phyloP scores from a whole-genome alignment of 2,888 invertebrate species.

The Mimachlamys varia region DNA sequence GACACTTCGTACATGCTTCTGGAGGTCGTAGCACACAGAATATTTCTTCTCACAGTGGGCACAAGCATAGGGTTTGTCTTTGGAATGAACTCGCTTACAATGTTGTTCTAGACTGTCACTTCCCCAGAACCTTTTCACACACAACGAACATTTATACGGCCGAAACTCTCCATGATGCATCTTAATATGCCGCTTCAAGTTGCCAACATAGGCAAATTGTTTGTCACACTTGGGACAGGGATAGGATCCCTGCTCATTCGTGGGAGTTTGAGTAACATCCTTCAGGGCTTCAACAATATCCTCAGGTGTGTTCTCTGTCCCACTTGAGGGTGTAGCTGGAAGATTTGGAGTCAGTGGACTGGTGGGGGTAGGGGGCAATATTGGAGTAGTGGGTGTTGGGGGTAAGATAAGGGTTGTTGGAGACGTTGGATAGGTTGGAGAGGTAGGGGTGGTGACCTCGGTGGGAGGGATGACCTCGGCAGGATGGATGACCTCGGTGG shows the following conservation, averaged over 20 bases:
- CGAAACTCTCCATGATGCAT: constrained; percentile 55
- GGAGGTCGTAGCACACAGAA: constrained; percentile 54
- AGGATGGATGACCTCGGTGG: background rate
- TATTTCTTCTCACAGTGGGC: constrained; percentile 56
- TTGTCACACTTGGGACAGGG: constrained; percentile 53
- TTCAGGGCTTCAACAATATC: constrained; percentile 2
- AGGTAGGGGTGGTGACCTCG: background rate
- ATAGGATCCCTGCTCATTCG: constrained; percentile 50
- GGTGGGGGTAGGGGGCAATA: background rate
- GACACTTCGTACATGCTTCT: constrained; percentile 54
- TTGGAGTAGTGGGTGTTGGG: background rate
- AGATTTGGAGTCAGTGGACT: background rate
- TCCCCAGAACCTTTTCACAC: constrained; percentile 53
- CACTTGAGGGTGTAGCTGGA: background rate
- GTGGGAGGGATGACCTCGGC: background rate
- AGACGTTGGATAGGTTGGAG: constrained; percentile 7
- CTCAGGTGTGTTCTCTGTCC: background rate
- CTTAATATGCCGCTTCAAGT: constrained; percentile 54
- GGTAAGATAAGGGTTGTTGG: constrained; percentile 38
- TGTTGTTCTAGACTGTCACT: constrained; percentile 54
- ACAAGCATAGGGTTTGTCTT: constrained; percentile 51
- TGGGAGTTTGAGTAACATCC: background rate
- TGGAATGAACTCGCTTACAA: constrained; percentile 51
- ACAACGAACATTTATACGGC: constrained; percentile 50
- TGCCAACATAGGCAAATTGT: constrained; percentile 53